Base-by-base conservation (phyloP, 1,140 invertebrate species). In the Zaprionus camerounensis region DNA sequence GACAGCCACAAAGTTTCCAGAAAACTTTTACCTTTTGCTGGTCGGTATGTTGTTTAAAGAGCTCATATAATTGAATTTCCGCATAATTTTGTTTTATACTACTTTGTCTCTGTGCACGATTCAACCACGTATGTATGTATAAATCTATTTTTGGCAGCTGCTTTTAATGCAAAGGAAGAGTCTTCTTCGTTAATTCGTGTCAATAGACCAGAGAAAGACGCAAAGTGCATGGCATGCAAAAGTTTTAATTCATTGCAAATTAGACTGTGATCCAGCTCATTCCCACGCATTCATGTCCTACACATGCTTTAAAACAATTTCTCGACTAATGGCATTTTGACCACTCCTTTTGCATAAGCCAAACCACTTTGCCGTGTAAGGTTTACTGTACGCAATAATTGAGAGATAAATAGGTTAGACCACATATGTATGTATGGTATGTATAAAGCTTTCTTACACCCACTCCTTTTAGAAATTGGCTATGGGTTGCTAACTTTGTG, bases 11-110 rank as follows among this genome's bases (percentile, higher is more conserved):
- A 82, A 85, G 78, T 84, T 84, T 75, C 65, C 55, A 28, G 68
- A 78, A 85, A 85, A 85, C 63, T 85, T 85, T 80, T 79, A 71
- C 62, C 76, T 68, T 73, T 79, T 85, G 70, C 69, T 69, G 78
- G 76, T 79, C 79, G 38, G 62, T 82, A 69, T 73, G 58, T 63
- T 79, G 71, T 85, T 79, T 76, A 79, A 85, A 81, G 84, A 79
- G 69, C 64, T 71, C 64, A 57, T 79, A 85, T 85, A 85, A 85
- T 85, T 85, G 78, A 85, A 80, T 85, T 85, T 76, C 69, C 76
- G 75, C 76, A 85, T 85, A 85, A 85, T 71, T 84, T 85, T 81
- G 82, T 80, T 85, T 83, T 66, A 82, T 82, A 67, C 84, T 85
- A 78, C 81, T 85, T 81, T 85, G 82, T 78, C 82, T 72, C 46